phyloP scores from a whole-genome alignment of 1,140 invertebrate genomes.

The Dysdera silvatica region DNA sequence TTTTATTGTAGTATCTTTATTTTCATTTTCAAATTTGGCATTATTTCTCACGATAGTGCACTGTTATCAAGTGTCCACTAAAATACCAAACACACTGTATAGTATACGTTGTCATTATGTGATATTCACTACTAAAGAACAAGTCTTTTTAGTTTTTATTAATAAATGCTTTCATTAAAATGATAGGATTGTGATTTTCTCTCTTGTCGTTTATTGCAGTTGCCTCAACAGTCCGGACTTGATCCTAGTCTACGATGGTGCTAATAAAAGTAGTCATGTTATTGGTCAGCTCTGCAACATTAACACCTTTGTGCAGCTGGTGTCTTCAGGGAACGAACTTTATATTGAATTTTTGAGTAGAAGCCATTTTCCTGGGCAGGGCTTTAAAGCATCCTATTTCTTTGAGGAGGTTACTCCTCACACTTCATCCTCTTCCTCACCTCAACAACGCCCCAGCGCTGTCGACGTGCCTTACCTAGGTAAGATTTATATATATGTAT shows the following conservation, averaged over 20 bases:
- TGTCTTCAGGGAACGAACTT: slow-evolving; percentile 69
- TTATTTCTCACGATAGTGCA: too few relatives aligned
- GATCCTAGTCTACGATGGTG: slow-evolving; percentile 69
- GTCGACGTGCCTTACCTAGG: slow-evolving; percentile 48
- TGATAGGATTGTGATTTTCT: neutral
- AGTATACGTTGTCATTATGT: neutral
- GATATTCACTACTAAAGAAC: neutral
- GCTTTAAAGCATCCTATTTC: slow-evolving; percentile 73
- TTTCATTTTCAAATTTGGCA: too few relatives aligned
- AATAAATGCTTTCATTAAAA: slow-evolving; percentile 34
- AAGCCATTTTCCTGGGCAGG: slow-evolving; percentile 68
- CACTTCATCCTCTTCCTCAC: neutral
- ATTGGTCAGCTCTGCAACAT: slow-evolving; percentile 74
- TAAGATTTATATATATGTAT: too few relatives aligned
- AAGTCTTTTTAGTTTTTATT: slow-evolving; percentile 1
- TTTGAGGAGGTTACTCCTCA: slow-evolving; percentile 51
- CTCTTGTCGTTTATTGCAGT: slow-evolving; percentile 43
- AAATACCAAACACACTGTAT: too few relatives aligned
- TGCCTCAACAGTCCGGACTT: slow-evolving; percentile 71
- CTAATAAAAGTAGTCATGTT: slow-evolving; percentile 53
- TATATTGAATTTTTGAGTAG: slow-evolving; percentile 73
- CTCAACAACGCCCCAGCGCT: slow-evolving; percentile 14
- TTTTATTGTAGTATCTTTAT: too few relatives aligned
- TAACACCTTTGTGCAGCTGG: slow-evolving; percentile 61
- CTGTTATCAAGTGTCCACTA: too few relatives aligned